phyloP scores from a whole-genome alignment of 2,797 vertebrate genomes.

The Xiphophorus birchmanni region DNA sequence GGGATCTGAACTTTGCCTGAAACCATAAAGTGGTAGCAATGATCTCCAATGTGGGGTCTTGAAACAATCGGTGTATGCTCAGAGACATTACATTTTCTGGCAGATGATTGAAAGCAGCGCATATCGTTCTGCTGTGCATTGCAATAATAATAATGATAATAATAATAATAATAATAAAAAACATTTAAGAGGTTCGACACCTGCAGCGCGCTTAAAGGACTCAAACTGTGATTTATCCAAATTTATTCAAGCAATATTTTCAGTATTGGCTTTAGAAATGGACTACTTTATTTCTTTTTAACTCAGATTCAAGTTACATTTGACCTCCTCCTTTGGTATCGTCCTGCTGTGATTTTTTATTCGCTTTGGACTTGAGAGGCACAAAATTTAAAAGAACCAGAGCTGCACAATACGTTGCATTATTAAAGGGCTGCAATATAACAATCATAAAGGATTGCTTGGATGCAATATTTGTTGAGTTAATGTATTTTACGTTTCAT shows the following conservation, averaged over 20 bases:
- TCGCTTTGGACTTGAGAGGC: background rate
- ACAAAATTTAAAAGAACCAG: background rate
- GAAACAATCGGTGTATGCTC: background rate
- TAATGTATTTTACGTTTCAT: background rate
- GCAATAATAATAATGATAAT: background rate
- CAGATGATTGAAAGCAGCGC: background rate
- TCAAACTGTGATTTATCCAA: background rate
- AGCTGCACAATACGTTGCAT: background rate
- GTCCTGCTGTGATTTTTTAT: background rate
- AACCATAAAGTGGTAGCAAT: background rate
- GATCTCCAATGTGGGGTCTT: background rate
- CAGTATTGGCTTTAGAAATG: background rate
- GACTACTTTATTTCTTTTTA: background rate
- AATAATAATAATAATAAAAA: background rate
- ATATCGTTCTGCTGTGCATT: background rate
- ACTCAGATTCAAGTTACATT: background rate
- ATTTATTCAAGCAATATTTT: background rate
- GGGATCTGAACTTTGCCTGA: slow-evolving; percentile 5
- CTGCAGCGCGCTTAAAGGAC: background rate
- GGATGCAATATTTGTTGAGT: background rate
- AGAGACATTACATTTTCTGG: background rate
- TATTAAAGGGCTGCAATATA: background rate
- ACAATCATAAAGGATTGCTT: background rate
- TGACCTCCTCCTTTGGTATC: background rate
- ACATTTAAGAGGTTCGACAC: background rate